Base-by-base conservation (phyloP, 1,140 invertebrate genomes). In the Pseudomyrmex pallidus region DNA sequence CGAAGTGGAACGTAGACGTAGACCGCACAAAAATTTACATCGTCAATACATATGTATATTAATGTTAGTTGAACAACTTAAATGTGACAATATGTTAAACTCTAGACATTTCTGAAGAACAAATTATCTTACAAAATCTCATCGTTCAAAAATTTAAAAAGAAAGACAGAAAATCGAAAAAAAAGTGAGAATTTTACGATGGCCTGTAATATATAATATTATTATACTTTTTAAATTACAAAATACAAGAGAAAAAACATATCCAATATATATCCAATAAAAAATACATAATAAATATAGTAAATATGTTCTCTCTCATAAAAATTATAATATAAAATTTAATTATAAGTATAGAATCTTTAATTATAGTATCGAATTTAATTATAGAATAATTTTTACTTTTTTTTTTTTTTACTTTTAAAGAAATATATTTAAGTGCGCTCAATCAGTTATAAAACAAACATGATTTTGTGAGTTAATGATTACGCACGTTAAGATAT, bases 1-100 rank as follows among this genome's bases (percentile, higher is more conserved):
- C 20, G 35, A 77, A 67, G 54, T 56, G 20, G 64, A 46, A 78
- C 64, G 13, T 22, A 17, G 66, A 78, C 64, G 13, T 22, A 17
- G 66, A 78, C 68, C 35, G 20, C 50, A 35, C 44, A 25, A 61
- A 25, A 20, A 35, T 35, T 35, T 22, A 66, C 8, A 77, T 77
- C 25, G 68, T 78, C 25, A 35, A 44, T 54, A 25, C 44, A 22
- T 63, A 46, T 35, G 4, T 35, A 35, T 50, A 59, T 78, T 70
- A 25, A 57, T 35, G 25, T 68, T 68, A 70, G 44, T 17, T 25
- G 59, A 70, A 9, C 1, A 17, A 54, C 50, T 68, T 15, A 22
- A 70, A 80, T 59, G 22, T 20, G n/a, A 35, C 22, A 63, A 35
- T 35, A 35, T 35, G 35, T 35, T 35, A 35, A 35, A 35, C 35